Evolutionary conservation across 2,113 vertebrate species (phyloP).

Genomic region (Zosterops hypoxanthus): DNA sequence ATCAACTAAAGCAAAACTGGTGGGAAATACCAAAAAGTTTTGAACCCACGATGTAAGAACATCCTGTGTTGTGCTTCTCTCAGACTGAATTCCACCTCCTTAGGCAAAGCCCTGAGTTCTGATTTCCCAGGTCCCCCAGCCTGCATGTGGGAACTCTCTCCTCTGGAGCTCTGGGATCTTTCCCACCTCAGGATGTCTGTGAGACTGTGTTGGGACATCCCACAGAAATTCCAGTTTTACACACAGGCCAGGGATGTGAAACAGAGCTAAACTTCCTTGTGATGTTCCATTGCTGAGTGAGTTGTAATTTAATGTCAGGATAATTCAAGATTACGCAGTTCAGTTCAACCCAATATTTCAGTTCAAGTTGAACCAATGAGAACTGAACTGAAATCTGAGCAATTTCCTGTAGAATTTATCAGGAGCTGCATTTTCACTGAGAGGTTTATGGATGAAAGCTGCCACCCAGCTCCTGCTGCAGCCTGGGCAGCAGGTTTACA

Average conservation of each 20-base stretch:
- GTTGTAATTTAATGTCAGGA: not conserved
- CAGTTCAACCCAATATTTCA: not conserved
- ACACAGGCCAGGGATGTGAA: not conserved
- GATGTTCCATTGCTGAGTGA: not conserved
- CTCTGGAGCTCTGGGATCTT: not conserved
- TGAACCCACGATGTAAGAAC: not conserved
- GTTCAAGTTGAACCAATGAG: not conserved
- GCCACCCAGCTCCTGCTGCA: not conserved
- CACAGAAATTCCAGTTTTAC: not conserved
- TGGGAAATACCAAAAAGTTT: not conserved
- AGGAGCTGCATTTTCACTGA: not conserved
- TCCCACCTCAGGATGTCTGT: not conserved
- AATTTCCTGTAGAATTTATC: not conserved
- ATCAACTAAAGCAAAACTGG: not conserved
- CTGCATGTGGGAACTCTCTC: rapidly evolving
- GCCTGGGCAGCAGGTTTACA: not conserved
- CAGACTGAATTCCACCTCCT: not conserved
- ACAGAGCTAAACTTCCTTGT: not conserved
- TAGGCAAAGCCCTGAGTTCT: not conserved
- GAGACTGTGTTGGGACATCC: not conserved
- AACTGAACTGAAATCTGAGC: not conserved
- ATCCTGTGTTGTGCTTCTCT: not conserved
- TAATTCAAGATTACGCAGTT: not conserved
- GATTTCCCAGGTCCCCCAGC: not conserved
- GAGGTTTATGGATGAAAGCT: not conserved